Evolutionary conservation across 2,797 vertebrate genomes (phyloP).

Genomic region (Rhynchotus rufescens): DNA sequence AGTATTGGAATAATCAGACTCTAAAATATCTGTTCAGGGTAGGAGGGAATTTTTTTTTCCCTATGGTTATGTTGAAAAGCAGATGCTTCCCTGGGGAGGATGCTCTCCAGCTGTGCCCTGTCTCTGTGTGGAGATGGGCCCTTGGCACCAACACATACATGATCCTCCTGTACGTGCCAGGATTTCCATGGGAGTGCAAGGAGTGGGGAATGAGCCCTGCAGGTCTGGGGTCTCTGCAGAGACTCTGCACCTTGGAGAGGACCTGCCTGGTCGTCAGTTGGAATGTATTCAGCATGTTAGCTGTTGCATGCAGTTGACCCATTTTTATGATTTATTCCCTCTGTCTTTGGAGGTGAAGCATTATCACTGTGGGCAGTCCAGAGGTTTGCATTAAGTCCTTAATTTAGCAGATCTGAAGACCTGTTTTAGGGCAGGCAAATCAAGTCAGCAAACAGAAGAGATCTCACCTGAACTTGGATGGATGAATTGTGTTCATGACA

Average conservation of each 20-base stretch:
- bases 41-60: no score
- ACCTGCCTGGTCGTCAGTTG: not conserved
- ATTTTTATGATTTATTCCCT: not conserved
- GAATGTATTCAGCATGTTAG: not conserved
- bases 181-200: not conserved
- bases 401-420: not conserved
- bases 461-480: not conserved
- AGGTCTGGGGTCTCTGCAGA: not conserved
- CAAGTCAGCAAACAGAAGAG: not conserved
- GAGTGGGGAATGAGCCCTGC: not conserved
- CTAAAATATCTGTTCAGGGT: not conserved
- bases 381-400: not conserved
- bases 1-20: not conserved
- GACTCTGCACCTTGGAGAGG: not conserved
- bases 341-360: not conserved
- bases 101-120: not conserved
- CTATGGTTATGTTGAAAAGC: not conserved
- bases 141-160: not conserved
- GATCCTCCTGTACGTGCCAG: accelerated
- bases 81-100: not conserved
- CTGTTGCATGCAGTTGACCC: not conserved
- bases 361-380: not conserved
- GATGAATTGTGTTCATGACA: not conserved
- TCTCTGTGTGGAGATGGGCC: not conserved
- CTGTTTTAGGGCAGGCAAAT: not conserved